A percentile compares a stretch with the other conserved stretches of the same genome.
phyloP scores from a whole-genome alignment of 2,797 vertebrate genomes.

The Danio choprae region DNA sequence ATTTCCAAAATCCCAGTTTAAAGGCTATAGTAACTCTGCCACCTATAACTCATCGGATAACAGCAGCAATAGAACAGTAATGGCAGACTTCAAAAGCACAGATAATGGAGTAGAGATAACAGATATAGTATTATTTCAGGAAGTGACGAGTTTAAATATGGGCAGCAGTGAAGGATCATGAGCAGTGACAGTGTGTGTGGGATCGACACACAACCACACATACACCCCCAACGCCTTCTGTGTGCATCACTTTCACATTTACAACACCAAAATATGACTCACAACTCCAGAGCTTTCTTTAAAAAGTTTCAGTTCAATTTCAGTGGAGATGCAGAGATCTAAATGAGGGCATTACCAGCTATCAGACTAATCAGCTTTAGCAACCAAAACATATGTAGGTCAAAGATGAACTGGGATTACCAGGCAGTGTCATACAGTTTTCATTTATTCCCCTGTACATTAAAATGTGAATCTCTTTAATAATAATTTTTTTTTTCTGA shows the following conservation, averaged over 20 bases:
- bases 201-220: constrained; percentile 34
- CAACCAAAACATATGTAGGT: not conserved
- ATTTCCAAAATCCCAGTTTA: not conserved
- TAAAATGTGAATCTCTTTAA: no score
- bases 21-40: not conserved
- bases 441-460: no score
- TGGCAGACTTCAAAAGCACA: constrained; percentile 6
- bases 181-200: constrained; percentile 30
- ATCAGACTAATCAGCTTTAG: not conserved
- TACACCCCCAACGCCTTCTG: not conserved
- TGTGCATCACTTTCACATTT: constrained; percentile 32
- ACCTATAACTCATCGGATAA: not conserved
- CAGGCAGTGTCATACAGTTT: no score
- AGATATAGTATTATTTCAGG: constrained; percentile 43
- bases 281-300: not conserved
- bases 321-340: not conserved
- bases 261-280: constrained; percentile 28
- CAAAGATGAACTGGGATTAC: no score
- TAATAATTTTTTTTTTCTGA: no score
- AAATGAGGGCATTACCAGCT: not conserved
- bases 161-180: constrained; percentile 44
- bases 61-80: not conserved
- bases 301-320: not conserved
- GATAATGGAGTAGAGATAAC: constrained; percentile 25
- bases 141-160: constrained; percentile 15